These are phyloP conservation scores for Helostoma temminkii DNA, from an alignment of 2,797 vertebrate genomes.

Conservation along the genomic window DNA sequence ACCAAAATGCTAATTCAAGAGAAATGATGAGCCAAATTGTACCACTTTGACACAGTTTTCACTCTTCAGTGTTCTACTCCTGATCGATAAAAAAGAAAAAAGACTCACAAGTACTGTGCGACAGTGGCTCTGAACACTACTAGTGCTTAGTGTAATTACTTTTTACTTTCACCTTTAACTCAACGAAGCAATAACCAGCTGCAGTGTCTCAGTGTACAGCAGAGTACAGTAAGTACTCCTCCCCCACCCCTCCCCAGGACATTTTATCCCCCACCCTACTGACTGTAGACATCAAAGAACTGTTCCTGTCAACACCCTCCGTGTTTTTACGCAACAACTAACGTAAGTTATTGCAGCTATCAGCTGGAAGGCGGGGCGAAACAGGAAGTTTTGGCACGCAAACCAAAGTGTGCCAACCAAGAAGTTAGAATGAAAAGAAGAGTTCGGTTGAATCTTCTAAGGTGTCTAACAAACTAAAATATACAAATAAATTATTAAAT, in stretches of 20 bases:
- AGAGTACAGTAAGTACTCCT: neutral
- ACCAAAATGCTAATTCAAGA: conserved; percentile 18
- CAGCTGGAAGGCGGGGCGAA: conserved; percentile 24
- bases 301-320: conserved; percentile 62
- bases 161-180: conserved; percentile 22
- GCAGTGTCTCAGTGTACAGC: too few species aligned
- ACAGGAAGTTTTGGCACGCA: conserved; percentile 2
- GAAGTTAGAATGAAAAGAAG: too few species aligned
- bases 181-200: conserved; percentile 14
- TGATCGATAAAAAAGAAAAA: too few species aligned
- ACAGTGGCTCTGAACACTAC: neutral
- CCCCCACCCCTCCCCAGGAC: conserved; percentile 4
- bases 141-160: neutral
- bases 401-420: conserved; percentile 6
- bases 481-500: too few species aligned
- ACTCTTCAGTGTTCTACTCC: too few species aligned
- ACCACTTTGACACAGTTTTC: rapidly evolving
- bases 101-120: neutral
- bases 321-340: conserved; percentile 17
- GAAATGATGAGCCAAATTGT: conserved; percentile 14
- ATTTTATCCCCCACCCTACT: conserved; percentile 24
- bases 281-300: conserved; percentile 37
- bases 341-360: conserved; percentile 19
- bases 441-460: too few species aligned
- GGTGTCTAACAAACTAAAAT: too few species aligned